phyloP scores from a whole-genome alignment of 1,140 invertebrate species.

The Halictus rubicundus region DNA sequence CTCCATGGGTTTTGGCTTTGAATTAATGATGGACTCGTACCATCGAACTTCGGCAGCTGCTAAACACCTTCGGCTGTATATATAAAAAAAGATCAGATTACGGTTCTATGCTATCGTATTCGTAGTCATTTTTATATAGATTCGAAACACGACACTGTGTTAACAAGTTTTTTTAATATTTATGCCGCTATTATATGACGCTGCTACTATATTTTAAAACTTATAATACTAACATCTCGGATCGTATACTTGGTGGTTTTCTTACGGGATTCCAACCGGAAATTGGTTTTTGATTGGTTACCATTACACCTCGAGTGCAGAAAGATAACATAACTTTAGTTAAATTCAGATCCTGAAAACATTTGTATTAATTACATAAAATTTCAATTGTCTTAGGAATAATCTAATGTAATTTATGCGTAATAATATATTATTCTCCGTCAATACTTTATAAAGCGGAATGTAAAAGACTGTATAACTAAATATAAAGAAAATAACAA shows the following conservation, averaged over 20 bases:
- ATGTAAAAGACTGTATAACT: not conserved
- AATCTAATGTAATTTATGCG: not conserved
- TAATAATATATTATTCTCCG: not conserved
- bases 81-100: not conserved
- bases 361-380: not conserved
- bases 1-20: conserved; percentile 41
- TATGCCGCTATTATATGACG: not conserved
- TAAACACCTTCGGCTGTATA: conserved; percentile 67
- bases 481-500: conserved; percentile 23
- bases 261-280: conserved; percentile 87
- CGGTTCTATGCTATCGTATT: not conserved
- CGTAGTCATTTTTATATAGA: conserved; percentile 25
- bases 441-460: not conserved
- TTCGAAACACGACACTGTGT: not conserved
- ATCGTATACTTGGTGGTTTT: conserved; percentile 79
- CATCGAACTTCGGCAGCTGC: conserved; percentile 67
- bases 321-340: conserved; percentile 74
- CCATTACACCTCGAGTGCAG: conserved; percentile 85
- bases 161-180: not conserved
- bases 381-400: not conserved
- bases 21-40: conserved; percentile 68
- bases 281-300: conserved; percentile 84
- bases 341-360: conserved; percentile 71
- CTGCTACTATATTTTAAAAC: conserved; percentile 35
- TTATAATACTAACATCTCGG: conserved; percentile 65